phyloP scores from a whole-genome alignment of 2,797 vertebrate genomes.

The Danio jaintianensis region DNA sequence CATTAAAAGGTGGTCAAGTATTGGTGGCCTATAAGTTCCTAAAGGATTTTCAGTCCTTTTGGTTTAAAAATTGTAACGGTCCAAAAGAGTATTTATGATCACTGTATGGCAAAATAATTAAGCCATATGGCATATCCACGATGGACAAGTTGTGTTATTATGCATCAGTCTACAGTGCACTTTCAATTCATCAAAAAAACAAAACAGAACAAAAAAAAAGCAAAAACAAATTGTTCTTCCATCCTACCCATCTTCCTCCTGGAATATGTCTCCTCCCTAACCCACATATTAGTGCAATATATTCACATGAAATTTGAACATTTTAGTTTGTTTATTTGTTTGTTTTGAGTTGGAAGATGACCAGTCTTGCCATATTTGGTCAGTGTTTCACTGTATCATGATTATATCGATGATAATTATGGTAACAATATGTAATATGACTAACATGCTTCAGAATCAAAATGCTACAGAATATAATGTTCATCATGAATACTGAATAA shows the following conservation, averaged over 20 bases:
- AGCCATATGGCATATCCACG: neutral
- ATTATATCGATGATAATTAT: constrained; percentile 33
- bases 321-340: neutral
- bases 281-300: constrained; percentile 23
- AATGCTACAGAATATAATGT: constrained; percentile 44
- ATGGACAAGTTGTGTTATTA: constrained; percentile 2
- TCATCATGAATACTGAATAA: constrained; percentile 40
- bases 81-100: neutral
- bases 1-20: neutral
- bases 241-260: neutral
- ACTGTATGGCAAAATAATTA: constrained; percentile 2
- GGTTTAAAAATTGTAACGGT: neutral
- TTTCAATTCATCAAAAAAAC: constrained; percentile 6
- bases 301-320: neutral
- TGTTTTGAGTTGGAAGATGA: neutral
- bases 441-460: constrained; percentile 25
- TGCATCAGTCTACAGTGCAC: constrained; percentile 2
- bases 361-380: constrained; percentile 31
- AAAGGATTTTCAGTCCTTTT: constrained; percentile 5
- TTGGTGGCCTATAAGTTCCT: neutral
- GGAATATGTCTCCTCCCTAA: neutral
- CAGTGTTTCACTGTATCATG: constrained; percentile 34
- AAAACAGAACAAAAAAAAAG: neutral
- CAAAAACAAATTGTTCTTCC: neutral
- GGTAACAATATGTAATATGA: constrained; percentile 39